Percentiles rank a stretch among this genome's conserved stretches.
These are phyloP conservation scores for Chloroceryle amazona DNA, from an alignment of 2,797 vertebrate genomes.

Conservation along the genomic window DNA sequence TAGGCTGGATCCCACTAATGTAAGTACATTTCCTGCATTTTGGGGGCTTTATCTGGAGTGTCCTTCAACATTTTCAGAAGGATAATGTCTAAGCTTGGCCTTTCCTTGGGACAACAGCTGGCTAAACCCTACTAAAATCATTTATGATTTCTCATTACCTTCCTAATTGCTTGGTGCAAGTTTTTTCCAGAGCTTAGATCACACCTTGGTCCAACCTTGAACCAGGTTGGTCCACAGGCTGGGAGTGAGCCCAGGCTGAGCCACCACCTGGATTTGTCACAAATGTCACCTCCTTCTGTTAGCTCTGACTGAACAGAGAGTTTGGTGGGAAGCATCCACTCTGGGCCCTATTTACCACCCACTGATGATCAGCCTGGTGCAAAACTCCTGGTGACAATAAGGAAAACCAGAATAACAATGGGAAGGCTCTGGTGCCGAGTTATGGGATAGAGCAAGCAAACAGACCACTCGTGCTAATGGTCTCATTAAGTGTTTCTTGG, in stretches of 20 bases:
- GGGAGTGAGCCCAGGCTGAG: background rate
- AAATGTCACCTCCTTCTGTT: background rate
- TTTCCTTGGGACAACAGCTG: background rate
- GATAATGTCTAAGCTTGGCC: background rate
- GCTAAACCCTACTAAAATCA: background rate
- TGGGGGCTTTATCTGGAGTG: background rate
- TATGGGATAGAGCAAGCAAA: background rate
- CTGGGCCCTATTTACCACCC: background rate
- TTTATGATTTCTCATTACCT: background rate
- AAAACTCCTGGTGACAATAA: background rate
- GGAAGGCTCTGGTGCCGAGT: background rate
- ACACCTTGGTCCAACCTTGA: background rate
- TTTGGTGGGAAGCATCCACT: background rate
- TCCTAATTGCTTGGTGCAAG: background rate
- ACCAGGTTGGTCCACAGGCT: background rate
- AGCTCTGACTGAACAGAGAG: background rate
- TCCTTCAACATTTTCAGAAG: background rate
- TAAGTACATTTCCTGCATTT: background rate
- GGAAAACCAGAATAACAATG: rapidly evolving
- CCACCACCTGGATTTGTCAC: background rate
- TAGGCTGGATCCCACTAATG: background rate
- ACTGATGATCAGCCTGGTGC: background rate
- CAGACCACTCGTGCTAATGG: background rate
- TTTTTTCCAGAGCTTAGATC: background rate
- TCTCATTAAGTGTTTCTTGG: background rate